A percentile compares a stretch with the other conserved stretches of the same genome.
Conservation (phyloP, 2,113 vertebrate species). For the Polypterus bichir region DNA sequence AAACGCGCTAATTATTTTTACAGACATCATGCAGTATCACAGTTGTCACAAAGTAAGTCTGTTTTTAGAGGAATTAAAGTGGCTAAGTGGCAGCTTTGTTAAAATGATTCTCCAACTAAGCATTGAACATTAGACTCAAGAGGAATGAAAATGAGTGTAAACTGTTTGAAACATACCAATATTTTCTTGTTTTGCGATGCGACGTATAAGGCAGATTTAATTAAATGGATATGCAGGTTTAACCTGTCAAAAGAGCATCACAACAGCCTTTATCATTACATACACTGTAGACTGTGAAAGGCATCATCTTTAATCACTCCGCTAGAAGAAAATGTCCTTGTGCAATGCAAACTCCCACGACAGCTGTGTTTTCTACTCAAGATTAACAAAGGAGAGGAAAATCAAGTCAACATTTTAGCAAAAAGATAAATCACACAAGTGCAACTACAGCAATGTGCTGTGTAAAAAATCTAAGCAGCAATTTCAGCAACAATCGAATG, state of each 20-base stretch:
- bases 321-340: constrained; percentile 44
- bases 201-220: constrained; percentile 45
- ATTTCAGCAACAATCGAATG: no score
- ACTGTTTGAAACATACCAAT: constrained; percentile 34
- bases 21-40: constrained; percentile 12
- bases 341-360: constrained; percentile 46
- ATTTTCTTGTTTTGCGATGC: constrained; percentile 31
- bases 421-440: constrained; percentile 40
- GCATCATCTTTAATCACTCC: constrained; percentile 52
- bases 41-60: constrained; percentile 16
- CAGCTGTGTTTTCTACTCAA: constrained; percentile 58
- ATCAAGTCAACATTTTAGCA: constrained; percentile 43
- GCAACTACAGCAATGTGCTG: no score
- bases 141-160: constrained; percentile 27
- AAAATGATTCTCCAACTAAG: constrained; percentile 22
- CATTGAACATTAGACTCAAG: constrained; percentile 23
- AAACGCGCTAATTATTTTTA: constrained; percentile 7
- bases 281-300: constrained; percentile 39
- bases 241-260: constrained; percentile 53
- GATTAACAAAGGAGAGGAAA: constrained; percentile 58
- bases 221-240: constrained; percentile 47
- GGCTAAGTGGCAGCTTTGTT: constrained; percentile 18
- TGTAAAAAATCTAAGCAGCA: no score
- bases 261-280: constrained; percentile 48
- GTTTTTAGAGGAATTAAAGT: constrained; percentile 19